Percentiles rank a stretch among this genome's conserved stretches.
Conservation (phyloP, 2,797 vertebrate genomes). For the Neosalanx taihuensis region DNA sequence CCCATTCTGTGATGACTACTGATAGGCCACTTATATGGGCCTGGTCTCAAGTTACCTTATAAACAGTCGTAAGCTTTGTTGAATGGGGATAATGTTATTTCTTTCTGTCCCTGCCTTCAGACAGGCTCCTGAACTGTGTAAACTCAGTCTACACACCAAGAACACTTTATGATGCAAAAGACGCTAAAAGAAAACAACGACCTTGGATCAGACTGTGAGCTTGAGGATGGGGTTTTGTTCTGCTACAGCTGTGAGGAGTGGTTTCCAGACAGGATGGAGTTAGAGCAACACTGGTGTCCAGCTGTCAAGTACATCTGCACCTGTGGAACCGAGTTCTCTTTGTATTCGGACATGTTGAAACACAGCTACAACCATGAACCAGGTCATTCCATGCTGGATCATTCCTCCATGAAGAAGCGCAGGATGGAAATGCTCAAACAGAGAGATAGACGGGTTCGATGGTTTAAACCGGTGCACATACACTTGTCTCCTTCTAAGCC, state of each 20-base stretch:
- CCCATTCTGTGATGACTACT: background rate
- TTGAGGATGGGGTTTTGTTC: slow-evolving; percentile 33
- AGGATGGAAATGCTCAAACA: slow-evolving; percentile 50
- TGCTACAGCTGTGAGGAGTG: slow-evolving; percentile 70
- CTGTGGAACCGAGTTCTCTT: slow-evolving; percentile 66
- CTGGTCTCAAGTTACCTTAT: background rate
- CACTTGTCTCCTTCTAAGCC: background rate
- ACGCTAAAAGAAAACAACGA: background rate
- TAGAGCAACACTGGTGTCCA: slow-evolving; percentile 65
- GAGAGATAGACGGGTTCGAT: slow-evolving; percentile 54
- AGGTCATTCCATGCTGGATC: slow-evolving; percentile 60
- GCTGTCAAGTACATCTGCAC: slow-evolving; percentile 65
- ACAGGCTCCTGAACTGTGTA: background rate
- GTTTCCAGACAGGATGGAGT: slow-evolving; percentile 51
- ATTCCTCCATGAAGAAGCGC: slow-evolving; percentile 56
- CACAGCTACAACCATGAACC: slow-evolving; percentile 65
- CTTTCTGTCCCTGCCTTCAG: background rate
- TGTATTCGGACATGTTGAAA: slow-evolving; percentile 61
- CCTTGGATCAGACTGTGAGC: too few relatives aligned
- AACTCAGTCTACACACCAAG: background rate
- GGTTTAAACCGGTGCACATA: slow-evolving; percentile 39
- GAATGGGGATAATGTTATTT: background rate
- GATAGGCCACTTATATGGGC: background rate
- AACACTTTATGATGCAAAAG: slow-evolving; percentile 1
- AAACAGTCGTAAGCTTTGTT: background rate